Conservation (phyloP, 2,797 vertebrate genomes). For the Heterohyrax brucei region DNA sequence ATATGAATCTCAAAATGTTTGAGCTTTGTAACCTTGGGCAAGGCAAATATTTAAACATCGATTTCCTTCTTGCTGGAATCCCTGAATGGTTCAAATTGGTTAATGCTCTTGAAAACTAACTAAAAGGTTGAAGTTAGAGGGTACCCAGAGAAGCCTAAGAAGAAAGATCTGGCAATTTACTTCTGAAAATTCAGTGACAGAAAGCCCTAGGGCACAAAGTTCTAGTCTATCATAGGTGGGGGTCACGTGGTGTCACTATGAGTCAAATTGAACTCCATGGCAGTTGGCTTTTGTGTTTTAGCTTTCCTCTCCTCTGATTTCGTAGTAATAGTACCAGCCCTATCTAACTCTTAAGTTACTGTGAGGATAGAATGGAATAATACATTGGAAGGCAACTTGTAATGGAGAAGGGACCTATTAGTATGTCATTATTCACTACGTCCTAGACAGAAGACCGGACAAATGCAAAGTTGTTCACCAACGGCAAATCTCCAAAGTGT, state of each 20-base stretch:
- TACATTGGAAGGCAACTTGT: background rate
- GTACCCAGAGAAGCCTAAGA: background rate
- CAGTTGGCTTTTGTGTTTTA: too few relatives aligned
- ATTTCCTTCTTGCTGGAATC: background rate
- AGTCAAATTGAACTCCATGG: background rate
- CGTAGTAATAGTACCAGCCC: background rate
- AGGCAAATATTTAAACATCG: conserved; percentile 52
- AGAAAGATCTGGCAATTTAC: background rate
- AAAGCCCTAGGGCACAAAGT: background rate
- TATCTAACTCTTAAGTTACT: background rate
- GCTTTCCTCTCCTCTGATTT: background rate
- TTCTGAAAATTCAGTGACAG: background rate
- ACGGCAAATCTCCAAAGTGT: background rate
- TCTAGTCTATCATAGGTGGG: background rate
- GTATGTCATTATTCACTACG: conserved; percentile 20
- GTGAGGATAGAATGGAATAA: background rate
- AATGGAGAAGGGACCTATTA: background rate
- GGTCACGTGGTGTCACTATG: background rate
- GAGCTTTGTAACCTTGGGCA: background rate
- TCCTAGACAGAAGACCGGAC: background rate
- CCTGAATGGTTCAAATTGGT: background rate
- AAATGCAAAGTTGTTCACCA: background rate
- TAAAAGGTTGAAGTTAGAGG: background rate
- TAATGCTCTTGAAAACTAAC: background rate
- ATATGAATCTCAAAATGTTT: background rate